Evolutionary conservation across 2,888 invertebrate species (phyloP), one percentile per base, ranked within the genome.

Genomic region (Tortricodes alternella): DNA sequence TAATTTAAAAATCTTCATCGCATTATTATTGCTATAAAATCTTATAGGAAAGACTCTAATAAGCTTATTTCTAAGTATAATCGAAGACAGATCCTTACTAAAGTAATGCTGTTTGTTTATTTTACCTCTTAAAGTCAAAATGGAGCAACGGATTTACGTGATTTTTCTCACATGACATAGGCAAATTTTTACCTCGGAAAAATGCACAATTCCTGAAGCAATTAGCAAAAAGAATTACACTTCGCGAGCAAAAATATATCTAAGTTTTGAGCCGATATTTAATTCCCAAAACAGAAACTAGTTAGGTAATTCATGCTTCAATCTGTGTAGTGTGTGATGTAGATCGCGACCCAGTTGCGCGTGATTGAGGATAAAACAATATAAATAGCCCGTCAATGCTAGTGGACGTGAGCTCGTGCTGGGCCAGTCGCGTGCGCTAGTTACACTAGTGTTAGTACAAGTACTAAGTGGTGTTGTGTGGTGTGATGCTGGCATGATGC

Each of bases 351-450:
- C 89, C 78, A 89, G 82, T 88, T 90, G 83, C 78, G 80, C 80
- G 83, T 85, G 87, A 85, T 88, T 86, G 87, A 89, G 89, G 87
- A 88, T 88, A 88, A 87, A 89, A 89, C 87, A 88, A 88, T 89
- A 90, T 88, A 88, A 90, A 89, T 89, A 90, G 88, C 83, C 80
- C 85, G 83, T 88, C 84, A 84, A 82, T 83, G 84, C 65, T 74
- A 72, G 78, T 74, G 79, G 80, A 80, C 79, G 80, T 71, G 73
- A 67, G 74, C 67, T 63, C 60, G 70, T 63, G 63, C 59, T 65
- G 64, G 67, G 65, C 60, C 65, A 64, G 72, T 62, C 71, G 70
- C 65, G 74, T 70, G 70, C 66, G 63, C 63, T 67, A 63, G 64
- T 55, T 65, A 63, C 62, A 60, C 71, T 15, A n/a, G 66, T 62